Evolutionary conservation across 2,888 invertebrate genomes (phyloP).

Genomic region (Tachina grossa): DNA sequence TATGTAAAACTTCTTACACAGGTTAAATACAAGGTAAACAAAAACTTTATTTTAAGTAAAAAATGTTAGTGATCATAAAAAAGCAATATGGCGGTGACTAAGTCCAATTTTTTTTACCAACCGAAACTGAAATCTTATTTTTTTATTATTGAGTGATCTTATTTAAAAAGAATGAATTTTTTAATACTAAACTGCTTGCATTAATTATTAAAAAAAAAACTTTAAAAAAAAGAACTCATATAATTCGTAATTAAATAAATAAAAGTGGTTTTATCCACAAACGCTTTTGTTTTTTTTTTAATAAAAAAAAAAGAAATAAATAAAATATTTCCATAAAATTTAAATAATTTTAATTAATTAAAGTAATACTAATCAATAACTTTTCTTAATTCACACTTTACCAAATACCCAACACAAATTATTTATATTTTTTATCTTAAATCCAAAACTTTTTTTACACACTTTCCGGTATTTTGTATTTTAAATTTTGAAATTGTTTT

Average conservation of each 20-base stretch:
- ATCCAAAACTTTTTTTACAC: conserved; percentile 13
- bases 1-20: conserved; percentile 24
- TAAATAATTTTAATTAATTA: conserved; percentile 24
- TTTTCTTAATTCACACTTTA: conserved; percentile 61
- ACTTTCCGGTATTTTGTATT: conserved; percentile 33
- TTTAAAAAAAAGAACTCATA: neutral
- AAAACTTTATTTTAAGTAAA: conserved; percentile 40
- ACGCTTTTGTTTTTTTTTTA: conserved; percentile 40
- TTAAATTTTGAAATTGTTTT: conserved; percentile 9
- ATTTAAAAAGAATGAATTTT: conserved; percentile 51
- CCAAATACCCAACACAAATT: conserved; percentile 61
- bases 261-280: conserved; percentile 29
- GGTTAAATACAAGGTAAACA: conserved; percentile 58
- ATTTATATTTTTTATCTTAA: conserved; percentile 7
- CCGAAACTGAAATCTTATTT: conserved; percentile 37
- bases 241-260: conserved; percentile 29
- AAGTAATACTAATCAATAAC: conserved; percentile 43
- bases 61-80: conserved; percentile 72
- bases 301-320: conserved; percentile 28
- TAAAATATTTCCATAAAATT: conserved; percentile 19
- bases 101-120: conserved; percentile 74
- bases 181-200: conserved; percentile 57
- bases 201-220: conserved; percentile 43
- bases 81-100: conserved; percentile 83
- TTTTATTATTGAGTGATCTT: conserved; percentile 60